Evolutionary conservation across 2,888 invertebrate species (phyloP).

Genomic region (Lithosia quadra): DNA sequence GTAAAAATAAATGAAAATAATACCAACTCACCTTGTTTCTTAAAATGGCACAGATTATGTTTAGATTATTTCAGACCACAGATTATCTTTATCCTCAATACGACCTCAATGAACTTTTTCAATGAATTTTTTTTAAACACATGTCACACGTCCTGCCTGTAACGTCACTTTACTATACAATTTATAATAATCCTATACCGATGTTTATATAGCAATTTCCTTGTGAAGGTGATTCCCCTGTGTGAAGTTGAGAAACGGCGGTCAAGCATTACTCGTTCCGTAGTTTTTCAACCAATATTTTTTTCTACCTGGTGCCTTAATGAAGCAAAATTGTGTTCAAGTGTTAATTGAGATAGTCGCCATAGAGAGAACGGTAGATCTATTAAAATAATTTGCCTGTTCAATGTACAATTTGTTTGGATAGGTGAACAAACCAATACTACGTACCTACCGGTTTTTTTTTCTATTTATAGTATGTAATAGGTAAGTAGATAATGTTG

Average conservation of each 20-base stretch:
- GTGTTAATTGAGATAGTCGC: conserved; percentile 4
- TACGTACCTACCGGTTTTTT: not conserved
- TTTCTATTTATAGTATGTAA: not conserved
- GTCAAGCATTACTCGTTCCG: conserved; percentile 31
- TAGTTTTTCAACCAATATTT: conserved; percentile 19
- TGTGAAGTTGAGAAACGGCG: conserved; percentile 35
- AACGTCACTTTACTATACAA: conserved; percentile 38
- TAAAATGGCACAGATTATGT: conserved; percentile 1
- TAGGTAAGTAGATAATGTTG: not conserved
- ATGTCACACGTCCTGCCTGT: conserved; percentile 27
- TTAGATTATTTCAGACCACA: conserved; percentile 22
- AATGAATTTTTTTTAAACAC: conserved; percentile 29
- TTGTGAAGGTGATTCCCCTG: conserved; percentile 63
- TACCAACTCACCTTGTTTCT: conserved; percentile 28
- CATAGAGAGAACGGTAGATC: not conserved
- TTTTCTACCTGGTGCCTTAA: not conserved
- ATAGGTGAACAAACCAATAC: not conserved
- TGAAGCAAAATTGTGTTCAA: not conserved
- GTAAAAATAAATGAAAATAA: not conserved
- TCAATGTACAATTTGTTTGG: not conserved
- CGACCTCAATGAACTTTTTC: conserved; percentile 17
- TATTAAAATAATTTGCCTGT: not conserved
- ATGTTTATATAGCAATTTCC: conserved; percentile 58
- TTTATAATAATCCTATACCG: conserved; percentile 42
- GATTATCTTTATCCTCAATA: conserved; percentile 16